Evolutionary conservation across 2,113 vertebrate species (phyloP).

Genomic region (Eudyptes chrysolophus): DNA sequence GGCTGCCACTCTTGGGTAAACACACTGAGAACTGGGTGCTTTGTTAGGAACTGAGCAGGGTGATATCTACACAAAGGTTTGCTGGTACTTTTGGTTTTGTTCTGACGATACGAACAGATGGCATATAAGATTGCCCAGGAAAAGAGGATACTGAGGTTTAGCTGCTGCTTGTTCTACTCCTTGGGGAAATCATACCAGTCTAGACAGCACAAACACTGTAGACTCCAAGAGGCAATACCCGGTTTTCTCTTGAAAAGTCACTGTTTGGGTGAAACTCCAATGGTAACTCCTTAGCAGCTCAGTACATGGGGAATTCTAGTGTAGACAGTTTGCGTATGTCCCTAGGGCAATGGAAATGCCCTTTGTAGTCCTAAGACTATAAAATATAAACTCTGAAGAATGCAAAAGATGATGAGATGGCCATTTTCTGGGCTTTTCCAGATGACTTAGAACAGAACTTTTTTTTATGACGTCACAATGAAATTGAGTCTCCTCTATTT

Average conservation of each 20-base stretch:
- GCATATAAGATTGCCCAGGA: not conserved
- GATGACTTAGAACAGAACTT: not conserved
- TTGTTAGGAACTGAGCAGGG: not conserved
- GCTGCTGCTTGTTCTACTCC: not conserved
- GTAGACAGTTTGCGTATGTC: not conserved
- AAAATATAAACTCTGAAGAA: not conserved
- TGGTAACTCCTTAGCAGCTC: not conserved
- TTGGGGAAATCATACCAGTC: not conserved
- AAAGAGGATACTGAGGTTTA: not conserved
- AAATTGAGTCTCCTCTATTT: not conserved
- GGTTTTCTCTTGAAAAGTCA: not conserved
- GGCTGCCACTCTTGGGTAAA: not conserved
- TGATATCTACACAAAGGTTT: not conserved
- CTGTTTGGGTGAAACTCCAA: not conserved
- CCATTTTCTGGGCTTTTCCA: not conserved
- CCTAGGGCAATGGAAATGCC: not conserved
- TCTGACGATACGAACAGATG: rapidly evolving
- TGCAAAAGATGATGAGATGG: not conserved
- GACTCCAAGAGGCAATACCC: not conserved
- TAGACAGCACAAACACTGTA: not conserved
- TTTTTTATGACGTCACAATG: not conserved
- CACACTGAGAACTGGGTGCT: not conserved
- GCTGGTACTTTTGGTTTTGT: not conserved
- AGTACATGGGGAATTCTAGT: not conserved
- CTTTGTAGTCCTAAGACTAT: not conserved